Conservation (phyloP, 2,888 invertebrate species). For the Tipula lateralis region DNA sequence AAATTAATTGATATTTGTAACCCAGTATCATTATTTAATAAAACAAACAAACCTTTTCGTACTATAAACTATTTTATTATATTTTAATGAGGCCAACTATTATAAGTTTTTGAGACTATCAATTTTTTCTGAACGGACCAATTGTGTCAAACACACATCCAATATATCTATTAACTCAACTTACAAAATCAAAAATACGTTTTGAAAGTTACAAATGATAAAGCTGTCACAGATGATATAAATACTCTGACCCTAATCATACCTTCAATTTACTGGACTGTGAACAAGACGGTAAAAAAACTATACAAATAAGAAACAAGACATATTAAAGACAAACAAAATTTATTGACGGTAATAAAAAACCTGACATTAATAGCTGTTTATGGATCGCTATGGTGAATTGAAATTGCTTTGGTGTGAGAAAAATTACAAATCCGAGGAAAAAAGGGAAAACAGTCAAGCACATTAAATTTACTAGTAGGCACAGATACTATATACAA, state of each 20-base stretch:
- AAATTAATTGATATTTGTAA: too few relatives aligned
- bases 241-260: neutral
- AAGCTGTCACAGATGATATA: neutral
- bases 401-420: neutral
- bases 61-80: too few relatives aligned
- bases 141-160: neutral
- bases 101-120: too few relatives aligned
- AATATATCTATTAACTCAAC: neutral
- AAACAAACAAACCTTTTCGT: too few relatives aligned
- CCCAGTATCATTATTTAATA: too few relatives aligned
- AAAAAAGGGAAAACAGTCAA: neutral
- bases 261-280: neutral
- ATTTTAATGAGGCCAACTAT: too few relatives aligned
- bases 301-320: neutral
- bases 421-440: neutral
- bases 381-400: neutral
- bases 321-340: conserved; percentile 13
- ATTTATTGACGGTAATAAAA: neutral
- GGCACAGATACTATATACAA: neutral
- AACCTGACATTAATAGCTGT: neutral
- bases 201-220: neutral
- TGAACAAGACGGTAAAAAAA: neutral
- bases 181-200: neutral
- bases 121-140: neutral
- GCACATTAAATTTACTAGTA: neutral